Percentiles rank a stretch among this genome's conserved stretches.
phyloP scores from a whole-genome alignment of 2,113 vertebrate species.

The Campylomormyrus tamandua region DNA sequence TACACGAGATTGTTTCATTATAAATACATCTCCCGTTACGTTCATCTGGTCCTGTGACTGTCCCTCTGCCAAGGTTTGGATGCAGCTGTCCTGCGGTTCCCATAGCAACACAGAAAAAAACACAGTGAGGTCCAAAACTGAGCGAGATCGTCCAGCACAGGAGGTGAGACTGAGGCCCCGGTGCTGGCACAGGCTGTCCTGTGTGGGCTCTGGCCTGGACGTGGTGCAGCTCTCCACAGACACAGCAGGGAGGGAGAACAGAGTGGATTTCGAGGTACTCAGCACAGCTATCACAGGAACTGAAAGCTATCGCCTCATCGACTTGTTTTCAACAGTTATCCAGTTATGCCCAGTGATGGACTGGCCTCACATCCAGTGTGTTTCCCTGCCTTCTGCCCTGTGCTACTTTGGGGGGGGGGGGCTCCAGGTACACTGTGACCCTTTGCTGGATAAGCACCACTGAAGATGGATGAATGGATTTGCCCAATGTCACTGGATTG shows the following conservation, averaged over 20 bases:
- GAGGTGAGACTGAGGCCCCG: neutral
- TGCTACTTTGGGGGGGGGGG: neutral
- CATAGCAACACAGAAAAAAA: neutral
- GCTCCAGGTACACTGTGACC: neutral
- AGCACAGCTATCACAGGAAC: neutral
- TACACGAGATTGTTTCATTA: neutral
- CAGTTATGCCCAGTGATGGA: neutral
- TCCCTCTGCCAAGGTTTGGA: neutral
- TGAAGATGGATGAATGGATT: neutral
- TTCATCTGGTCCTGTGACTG: neutral
- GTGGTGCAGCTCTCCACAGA: neutral
- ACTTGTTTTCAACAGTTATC: neutral
- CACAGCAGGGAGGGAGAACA: neutral
- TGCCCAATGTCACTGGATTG: neutral
- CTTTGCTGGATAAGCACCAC: neutral
- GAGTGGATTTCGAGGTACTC: neutral
- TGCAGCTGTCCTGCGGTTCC: slow-evolving; percentile 2
- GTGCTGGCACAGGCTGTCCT: neutral
- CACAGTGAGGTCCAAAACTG: neutral
- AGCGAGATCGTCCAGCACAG: neutral
- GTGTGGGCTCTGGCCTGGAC: neutral
- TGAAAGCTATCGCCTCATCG: neutral
- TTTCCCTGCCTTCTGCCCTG: neutral
- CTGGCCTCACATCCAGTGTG: neutral
- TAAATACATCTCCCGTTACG: neutral